Base-by-base conservation (phyloP, 2,888 invertebrate genomes). In the Slavum lentiscoides region DNA sequence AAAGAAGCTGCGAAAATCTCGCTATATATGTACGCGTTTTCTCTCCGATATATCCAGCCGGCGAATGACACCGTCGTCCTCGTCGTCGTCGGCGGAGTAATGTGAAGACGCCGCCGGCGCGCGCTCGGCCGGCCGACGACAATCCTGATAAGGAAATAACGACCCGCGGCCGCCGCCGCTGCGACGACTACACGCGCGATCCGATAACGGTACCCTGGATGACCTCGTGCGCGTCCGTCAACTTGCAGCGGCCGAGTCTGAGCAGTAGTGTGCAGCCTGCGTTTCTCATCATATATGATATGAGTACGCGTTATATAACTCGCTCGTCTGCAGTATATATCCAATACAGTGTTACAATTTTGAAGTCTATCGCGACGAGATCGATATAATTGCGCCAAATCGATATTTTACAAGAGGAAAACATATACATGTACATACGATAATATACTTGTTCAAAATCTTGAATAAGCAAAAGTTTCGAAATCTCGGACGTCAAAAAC, bases 141-240 rank as follows among this genome's bases (percentile, higher is more conserved):
- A 15, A 13, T 80, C 77, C 77, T 80, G 77, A 80, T 80, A 80
- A 80, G 77, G 77, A 72, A 70, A 80, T 80, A 64, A 70, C 77
- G 62, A 80, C 77, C 77, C 70, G 77, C 30, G 4, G 30, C 30
- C 4, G 30, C 30, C 30, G 77, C 62, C 70, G 30, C 62, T 11
- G 49, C 62, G 55, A 66, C 64, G n/a, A 61, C 62, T 53, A 30
- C 30, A 30, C 30, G 30, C 30, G 55, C 2, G 17, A 39, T 43
- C n/a, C 64, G 77, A 80, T 77, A 77, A 77, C 77, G 77, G 77
- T 77, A 77, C 69, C 76, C 76, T 70, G 77, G 77, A 77, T 80
- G 77, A 80, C 77, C 77, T 80, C 77, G 77, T 62, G n/a, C n/a
- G 69, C 55, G 70, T 80, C 77, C 39, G 75, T 59, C 75, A 58